Base-by-base conservation (phyloP, 30 jellyfish, hydroid and myxozoan genomes). In the Turritopsis rubra region DNA sequence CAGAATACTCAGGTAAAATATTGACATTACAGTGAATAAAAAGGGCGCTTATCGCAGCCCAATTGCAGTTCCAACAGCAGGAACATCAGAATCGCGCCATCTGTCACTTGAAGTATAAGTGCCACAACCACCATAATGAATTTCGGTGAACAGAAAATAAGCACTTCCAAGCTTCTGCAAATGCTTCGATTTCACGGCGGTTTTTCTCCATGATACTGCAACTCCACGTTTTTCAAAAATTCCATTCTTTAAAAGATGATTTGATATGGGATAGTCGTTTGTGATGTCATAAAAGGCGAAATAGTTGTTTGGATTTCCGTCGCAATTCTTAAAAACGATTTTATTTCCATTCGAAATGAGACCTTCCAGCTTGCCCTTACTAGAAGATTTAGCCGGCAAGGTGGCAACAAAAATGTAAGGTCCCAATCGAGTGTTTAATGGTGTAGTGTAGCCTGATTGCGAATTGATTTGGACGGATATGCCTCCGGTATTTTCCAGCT, bases 51-150 rank as follows among this genome's bases (percentile, higher is more conserved):
- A 68, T n/a, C 77, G 77, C 8, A 68, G 31, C 0, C 77, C 77
- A 68, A 68, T 68, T 68, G 77, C 77, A n/a, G 30, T 27, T 7
- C 22, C 77, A 68, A n/a, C 31, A 68, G 77, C 77, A 8, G 77
- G 77, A 68, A n/a, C 9, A 7, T 27, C 30, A n/a, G 77, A 68
- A 52, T 25, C 22, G 17, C 78, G 72, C 95, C 95, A 86, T 24
- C 74, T 18, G 19, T 31, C 70, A 31, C 95, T 86, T 52, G 88
- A 80, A 16, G 85, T 80, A 53, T 86, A 86, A 28, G 84, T 54
- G 8, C 95, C 95, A 66, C 95, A 86, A 20, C 95, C 95, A 21
- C 89, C 95, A 72, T 29, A 86, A 28, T 72, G 84, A 26, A 81
- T 30, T 27, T 81, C 90, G 5, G 95, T 81, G 0, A 87, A 81